A percentile compares a stretch with the other conserved stretches of the same genome.
Conservation (phyloP, 2,888 invertebrate genomes). For the Drosophila pegasa region DNA sequence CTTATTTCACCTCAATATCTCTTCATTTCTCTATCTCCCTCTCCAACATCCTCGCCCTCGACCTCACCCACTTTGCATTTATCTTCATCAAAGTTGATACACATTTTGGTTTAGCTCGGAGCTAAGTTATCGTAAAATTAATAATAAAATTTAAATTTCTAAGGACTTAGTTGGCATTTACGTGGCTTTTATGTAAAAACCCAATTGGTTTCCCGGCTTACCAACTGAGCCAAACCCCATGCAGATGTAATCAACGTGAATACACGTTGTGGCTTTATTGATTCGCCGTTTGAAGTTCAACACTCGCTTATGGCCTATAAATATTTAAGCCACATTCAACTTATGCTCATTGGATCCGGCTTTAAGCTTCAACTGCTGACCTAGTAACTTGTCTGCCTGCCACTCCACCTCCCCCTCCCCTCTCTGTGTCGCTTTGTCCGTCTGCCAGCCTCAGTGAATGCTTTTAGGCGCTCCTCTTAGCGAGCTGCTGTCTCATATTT, state of each 20-base stretch:
- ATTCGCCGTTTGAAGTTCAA: slow-evolving; percentile 44
- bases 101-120: neutral
- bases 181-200: slow-evolving; percentile 27
- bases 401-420: neutral
- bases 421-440: slow-evolving; percentile 1
- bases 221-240: slow-evolving; percentile 13
- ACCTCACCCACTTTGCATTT: neutral
- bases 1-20: too few species aligned
- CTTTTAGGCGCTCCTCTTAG: slow-evolving; percentile 34
- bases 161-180: slow-evolving; percentile 26
- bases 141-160: slow-evolving; percentile 37
- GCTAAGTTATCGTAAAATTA: slow-evolving; percentile 1
- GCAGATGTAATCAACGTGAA: slow-evolving; percentile 34
- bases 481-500: slow-evolving; percentile 60
- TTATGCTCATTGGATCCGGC: slow-evolving; percentile 36
- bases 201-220: slow-evolving; percentile 44
- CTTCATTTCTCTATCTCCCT: neutral
- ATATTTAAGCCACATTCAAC: slow-evolving; percentile 51
- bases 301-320: slow-evolving; percentile 38
- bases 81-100: neutral
- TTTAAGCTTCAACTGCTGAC: slow-evolving; percentile 68
- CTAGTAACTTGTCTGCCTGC: slow-evolving; percentile 43
- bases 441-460: slow-evolving; percentile 4
- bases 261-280: slow-evolving; percentile 21
- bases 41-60: neutral